Base-by-base conservation (phyloP, 37 sponge, comb jelly and placozoan genomes). In the Cladorhizidae sp. region DNA sequence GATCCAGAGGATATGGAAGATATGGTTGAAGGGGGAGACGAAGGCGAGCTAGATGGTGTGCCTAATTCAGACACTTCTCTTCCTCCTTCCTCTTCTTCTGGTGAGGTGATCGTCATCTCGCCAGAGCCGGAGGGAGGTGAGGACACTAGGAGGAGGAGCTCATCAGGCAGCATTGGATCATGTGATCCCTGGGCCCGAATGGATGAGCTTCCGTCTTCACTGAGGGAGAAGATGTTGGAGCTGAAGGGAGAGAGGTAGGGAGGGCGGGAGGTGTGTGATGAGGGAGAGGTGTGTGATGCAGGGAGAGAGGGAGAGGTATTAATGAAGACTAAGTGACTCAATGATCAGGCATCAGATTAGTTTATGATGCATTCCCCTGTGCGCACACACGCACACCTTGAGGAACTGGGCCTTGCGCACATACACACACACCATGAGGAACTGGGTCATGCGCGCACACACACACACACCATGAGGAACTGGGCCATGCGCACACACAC, bases 101-200 rank as follows among this genome's bases (percentile, higher is more conserved):
- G 61, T 18, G 41, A 58, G 40, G 64, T 39, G 67, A 67, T 43
- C 26, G 64, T 74, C 45, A 29, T 83, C 38, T 42, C 74, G 0
- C n/a, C 73, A 20, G 57, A 21, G 58, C 3, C 26, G 42, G 41
- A 55, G 36, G 59, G 5, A 28, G 59, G 0, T 2, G 67, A 71
- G 72, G 74, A 78, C 76, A 64, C 83, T 38, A 52, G 33, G 57
- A 64, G 59, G 31, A 76, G 85, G 64, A 29, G 78, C 65, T 40
- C 32, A 15, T 50, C 20, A 25, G 25, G 2, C 49, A 45, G 49
- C 1, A 9, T 7, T 20, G 41, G 18, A 28, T 76, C 72, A 3
- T 18, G n/a, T 38, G 76, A 74, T 29, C 58, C 59, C 23, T 86
- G 87, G 87, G 29, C 42, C 0, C 43, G 67, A 22, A 40, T 88